Evolutionary conservation across 2,797 vertebrate species (phyloP).

Genomic region (Chlorospingus semifuscus): DNA sequence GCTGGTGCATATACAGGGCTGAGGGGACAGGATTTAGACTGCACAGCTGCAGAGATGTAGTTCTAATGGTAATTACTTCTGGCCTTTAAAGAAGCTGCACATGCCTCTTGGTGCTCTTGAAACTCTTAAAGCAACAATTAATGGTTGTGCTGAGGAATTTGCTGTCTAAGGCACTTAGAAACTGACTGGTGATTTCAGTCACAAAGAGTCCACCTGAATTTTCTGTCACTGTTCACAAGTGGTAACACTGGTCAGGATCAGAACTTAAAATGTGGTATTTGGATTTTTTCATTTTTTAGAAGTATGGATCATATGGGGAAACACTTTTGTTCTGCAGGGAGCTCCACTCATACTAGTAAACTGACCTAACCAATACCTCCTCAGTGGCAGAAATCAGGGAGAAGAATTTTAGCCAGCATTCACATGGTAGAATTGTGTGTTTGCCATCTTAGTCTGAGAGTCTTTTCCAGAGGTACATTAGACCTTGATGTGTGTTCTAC

Average conservation of each 20-base stretch:
- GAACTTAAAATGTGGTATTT: background rate
- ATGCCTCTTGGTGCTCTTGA: background rate
- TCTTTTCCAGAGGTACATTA: background rate
- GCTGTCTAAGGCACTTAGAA: background rate
- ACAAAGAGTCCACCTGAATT: background rate
- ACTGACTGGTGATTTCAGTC: background rate
- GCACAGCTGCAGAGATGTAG: background rate
- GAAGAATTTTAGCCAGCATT: background rate
- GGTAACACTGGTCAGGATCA: background rate
- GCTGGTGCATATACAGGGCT: background rate
- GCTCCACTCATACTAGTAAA: background rate
- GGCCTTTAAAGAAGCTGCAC: background rate
- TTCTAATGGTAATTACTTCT: background rate
- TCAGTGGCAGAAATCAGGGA: background rate
- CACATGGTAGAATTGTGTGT: background rate
- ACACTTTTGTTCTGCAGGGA: background rate
- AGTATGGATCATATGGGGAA: background rate
- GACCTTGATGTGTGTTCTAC: background rate
- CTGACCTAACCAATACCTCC: rapidly evolving
- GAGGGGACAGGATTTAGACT: background rate
- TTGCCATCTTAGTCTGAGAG: background rate
- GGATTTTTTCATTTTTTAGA: background rate
- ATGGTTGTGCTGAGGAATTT: background rate
- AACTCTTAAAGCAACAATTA: background rate
- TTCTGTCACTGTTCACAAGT: background rate